Base-by-base conservation (phyloP, 64 coral and sea anemone genomes). In the Catalaphyllia jardinei region DNA sequence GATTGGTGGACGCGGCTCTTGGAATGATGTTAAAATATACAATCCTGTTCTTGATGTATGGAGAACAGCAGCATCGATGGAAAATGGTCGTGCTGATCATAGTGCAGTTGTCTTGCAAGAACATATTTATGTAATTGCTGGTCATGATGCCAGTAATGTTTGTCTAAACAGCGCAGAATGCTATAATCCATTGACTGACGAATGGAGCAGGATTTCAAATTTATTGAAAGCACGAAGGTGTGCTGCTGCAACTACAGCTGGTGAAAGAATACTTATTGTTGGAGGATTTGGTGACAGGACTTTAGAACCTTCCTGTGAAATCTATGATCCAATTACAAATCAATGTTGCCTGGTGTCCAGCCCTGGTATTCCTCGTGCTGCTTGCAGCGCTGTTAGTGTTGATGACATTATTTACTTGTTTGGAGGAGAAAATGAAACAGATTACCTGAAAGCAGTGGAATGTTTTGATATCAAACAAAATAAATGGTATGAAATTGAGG, bases 61-160 rank as follows among this genome's bases (percentile, higher is more conserved):
- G 88, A 51, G 54, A 29, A 17, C 16, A 11, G 51, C 65, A 77
- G 29, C 62, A 52, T 19, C 75, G 25, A 89, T 89, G 76, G 65
- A 64, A 33, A 50, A 57, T 80, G 8, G 54, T 16, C 76, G 76
- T 12, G 31, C 15, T 28, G 76, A 30, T 39, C 76, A 89, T 31
- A 52, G 35, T 89, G 88, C 88, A 65, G 88, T 80, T 49, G 20
- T 79, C 11, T 27, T 72, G 20, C 63, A 29, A 51, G 25, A 30
- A 25, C 69, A 71, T 75, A 69, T 87, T 22, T 87, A 74, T 59
- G 86, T 87, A 9, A 19, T 75, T 73, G 86, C 63, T 55, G 86
- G 64, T 24, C 64, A 67, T 25, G n/a, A 25, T 28, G 71, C 13
- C 4, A 18, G n/a, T 6, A 11, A 75, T 1, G 28, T 50, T 71